phyloP scores from a whole-genome alignment of 2,113 vertebrate genomes.

The Progne subis region DNA sequence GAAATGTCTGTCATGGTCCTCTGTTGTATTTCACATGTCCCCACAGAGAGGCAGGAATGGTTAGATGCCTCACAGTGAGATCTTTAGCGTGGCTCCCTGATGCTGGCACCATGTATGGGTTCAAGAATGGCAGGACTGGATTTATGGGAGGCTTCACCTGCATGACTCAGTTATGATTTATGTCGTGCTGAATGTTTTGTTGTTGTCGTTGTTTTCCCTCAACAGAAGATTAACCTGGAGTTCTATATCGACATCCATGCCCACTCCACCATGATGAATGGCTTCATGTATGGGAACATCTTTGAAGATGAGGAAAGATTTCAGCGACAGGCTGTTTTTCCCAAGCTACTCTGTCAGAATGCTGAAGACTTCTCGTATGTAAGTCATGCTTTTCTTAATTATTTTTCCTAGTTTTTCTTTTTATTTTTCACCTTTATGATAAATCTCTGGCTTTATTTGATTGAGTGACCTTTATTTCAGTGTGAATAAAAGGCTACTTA shows the following conservation, averaged over 20 bases:
- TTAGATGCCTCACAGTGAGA: neutral
- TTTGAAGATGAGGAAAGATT: conserved; percentile 95
- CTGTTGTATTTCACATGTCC: neutral
- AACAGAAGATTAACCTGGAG: conserved; percentile 92
- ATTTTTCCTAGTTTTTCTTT: neutral
- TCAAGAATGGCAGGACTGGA: neutral
- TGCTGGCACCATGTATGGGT: neutral
- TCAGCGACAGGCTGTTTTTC: conserved; percentile 93
- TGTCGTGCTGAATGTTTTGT: neutral
- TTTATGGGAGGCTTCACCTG: conserved; percentile 16
- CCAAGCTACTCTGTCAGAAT: conserved; percentile 92
- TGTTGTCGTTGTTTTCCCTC: conserved; percentile 25
- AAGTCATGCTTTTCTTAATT: conserved; percentile 59
- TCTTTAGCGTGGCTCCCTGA: neutral
- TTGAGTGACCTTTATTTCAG: neutral
- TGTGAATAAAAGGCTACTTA: neutral
- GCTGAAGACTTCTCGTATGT: conserved; percentile 96
- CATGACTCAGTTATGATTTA: neutral
- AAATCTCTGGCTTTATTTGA: neutral
- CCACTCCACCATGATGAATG: conserved; percentile 99
- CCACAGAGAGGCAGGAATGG: neutral
- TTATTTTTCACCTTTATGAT: neutral
- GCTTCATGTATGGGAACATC: conserved; percentile 99
- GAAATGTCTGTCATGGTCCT: neutral
- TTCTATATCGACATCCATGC: conserved; percentile 99